Evolutionary conservation across 2,797 vertebrate species (phyloP), one percentile per base, ranked within the genome.

Genomic region (Tenualosa ilisha): DNA sequence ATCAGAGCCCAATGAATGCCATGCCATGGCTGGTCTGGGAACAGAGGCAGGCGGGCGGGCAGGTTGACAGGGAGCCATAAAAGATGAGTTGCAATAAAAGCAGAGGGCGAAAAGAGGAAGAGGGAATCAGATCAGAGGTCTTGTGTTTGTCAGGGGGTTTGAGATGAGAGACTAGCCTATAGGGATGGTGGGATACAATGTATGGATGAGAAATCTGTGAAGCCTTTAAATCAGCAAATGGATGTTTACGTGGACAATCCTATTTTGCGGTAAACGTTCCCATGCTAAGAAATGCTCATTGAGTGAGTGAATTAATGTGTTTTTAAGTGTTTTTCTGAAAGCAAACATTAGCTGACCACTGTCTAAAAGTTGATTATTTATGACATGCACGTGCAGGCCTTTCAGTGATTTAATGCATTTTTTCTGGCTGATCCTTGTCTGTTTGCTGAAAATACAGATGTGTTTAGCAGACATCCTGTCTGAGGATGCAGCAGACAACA

Each of bases 51-150:
- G 13, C 82, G 13, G 85, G n/a, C 11, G 49, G 46, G 13, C 82
- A 17, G 85, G 61, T 84, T 81, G 72, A 83, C 61, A 81, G 56
- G 37, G 83, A 72, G 84, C 88, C 89, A 91, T 94, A 93, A 94
- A 94, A 82, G 13, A 24, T 31, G 51, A 72, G 84, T 84, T 81
- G 88, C 89, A 91, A 87, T 90, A 88, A 31, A 15, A 13, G 20
- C 37, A 3, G 13, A 72, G 31, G 65, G 37, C 17, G 26, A 72
- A 37, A 72, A 72, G 65, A 72, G 65, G 65, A 72, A 72, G 65
- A 72, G 65, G 65, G 15, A 37, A 72, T 72, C 65, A 72, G 65
- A 12, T 72, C 26, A 15, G 31, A 24, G 31, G 17, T 72, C 31
- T 72, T 72, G 31, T 37, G 65, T 40, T 31, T 68, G 24, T 68